A percentile compares a stretch with the other conserved stretches of the same genome.
Evolutionary conservation across 2,113 vertebrate genomes (phyloP).

Genomic region (Chinchilla lanigera): DNA sequence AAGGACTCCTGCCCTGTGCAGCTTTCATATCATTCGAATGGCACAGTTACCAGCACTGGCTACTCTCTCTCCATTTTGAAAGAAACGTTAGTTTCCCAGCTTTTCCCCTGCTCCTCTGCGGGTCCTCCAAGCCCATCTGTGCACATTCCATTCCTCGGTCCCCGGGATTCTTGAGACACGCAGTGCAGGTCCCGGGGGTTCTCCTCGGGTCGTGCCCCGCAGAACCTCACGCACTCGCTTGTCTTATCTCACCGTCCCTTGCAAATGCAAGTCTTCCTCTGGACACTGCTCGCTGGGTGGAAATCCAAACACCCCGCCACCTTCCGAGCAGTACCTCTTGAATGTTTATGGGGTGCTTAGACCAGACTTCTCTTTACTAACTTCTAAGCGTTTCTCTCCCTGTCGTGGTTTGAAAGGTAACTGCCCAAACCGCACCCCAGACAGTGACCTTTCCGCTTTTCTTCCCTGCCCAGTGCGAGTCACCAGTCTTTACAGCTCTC

Average conservation of each 20-base stretch:
- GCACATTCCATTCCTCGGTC: neutral
- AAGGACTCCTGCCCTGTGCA: neutral
- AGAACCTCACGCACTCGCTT: neutral
- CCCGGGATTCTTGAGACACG: neutral
- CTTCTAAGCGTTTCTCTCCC: neutral
- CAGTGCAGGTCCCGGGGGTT: neutral
- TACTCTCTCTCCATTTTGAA: neutral
- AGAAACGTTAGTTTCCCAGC: neutral
- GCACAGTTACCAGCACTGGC: neutral
- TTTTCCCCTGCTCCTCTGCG: neutral
- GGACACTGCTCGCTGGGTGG: neutral
- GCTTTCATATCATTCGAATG: neutral
- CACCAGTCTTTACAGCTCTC: neutral
- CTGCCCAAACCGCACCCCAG: neutral
- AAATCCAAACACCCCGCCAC: neutral
- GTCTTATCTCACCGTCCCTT: neutral
- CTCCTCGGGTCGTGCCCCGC: neutral
- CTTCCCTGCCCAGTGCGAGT: neutral
- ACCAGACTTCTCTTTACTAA: too few relatives aligned
- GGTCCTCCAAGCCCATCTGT: neutral
- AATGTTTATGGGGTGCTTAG: neutral
- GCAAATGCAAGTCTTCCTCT: neutral
- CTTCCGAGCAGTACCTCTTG: neutral
- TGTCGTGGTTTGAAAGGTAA: neutral
- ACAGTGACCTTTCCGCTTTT: neutral